Conservation (phyloP, 2,113 vertebrate genomes). For the Larimichthys crocea region DNA sequence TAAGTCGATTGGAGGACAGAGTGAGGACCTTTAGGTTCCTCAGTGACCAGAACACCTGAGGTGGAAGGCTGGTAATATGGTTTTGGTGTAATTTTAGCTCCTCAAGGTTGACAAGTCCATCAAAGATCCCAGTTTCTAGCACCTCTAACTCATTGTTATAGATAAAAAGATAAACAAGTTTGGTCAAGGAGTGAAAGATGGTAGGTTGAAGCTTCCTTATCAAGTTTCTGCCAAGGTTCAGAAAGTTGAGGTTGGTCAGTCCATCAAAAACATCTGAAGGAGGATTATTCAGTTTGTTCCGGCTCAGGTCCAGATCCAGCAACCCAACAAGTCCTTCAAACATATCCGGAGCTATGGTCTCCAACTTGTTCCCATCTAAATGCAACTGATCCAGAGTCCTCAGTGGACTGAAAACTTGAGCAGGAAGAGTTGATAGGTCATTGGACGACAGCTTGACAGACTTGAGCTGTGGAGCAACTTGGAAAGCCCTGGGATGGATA, state of each 20-base stretch:
- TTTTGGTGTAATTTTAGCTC: conserved; percentile 86
- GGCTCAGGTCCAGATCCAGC: conserved; percentile 82
- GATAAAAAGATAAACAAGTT: conserved; percentile 82
- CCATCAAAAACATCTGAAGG: conserved; percentile 75
- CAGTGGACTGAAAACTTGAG: conserved; percentile 80
- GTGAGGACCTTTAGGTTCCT: conserved; percentile 80
- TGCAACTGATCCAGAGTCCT: conserved; percentile 83
- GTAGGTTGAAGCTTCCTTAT: conserved; percentile 82
- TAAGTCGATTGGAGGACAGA: conserved; percentile 85
- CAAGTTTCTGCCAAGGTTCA: conserved; percentile 88
- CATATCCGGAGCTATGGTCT: conserved; percentile 66
- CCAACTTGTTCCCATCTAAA: conserved; percentile 84
- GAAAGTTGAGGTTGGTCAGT: conserved; percentile 78
- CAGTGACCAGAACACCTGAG: conserved; percentile 84
- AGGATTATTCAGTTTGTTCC: conserved; percentile 80
- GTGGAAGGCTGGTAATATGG: conserved; percentile 80
- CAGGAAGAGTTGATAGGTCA: conserved; percentile 80
- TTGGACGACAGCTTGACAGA: conserved; percentile 86
- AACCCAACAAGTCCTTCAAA: conserved; percentile 82
- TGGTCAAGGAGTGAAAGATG: conserved; percentile 82
- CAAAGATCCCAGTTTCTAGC: conserved; percentile 82
- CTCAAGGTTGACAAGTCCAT: conserved; percentile 80
- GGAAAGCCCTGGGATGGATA: conserved; percentile 86
- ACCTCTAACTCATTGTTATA: conserved; percentile 83
- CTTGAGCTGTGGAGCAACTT: conserved; percentile 79